Evolutionary conservation across 1,140 invertebrate species (phyloP).

Genomic region (Archegozetes longisetosus): DNA sequence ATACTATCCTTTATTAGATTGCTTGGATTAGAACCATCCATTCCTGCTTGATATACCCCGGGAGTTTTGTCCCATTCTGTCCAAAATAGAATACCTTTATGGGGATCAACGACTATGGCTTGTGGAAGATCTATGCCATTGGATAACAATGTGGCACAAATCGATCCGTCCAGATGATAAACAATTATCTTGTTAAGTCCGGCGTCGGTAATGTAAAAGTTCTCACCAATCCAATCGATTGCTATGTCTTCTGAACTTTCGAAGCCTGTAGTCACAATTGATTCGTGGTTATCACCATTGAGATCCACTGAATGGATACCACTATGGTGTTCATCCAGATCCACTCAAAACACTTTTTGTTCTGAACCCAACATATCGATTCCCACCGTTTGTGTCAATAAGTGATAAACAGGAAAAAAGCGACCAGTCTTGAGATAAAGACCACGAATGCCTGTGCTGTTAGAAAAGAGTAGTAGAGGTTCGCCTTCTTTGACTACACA

Average conservation of each 20-base stretch:
- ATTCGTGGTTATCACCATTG: slow-evolving; percentile 23
- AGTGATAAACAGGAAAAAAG: slow-evolving; percentile 27
- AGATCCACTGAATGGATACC: slow-evolving; percentile 20
- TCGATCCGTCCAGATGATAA: slow-evolving; percentile 33
- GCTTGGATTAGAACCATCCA: slow-evolving; percentile 60
- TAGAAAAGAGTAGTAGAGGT: slow-evolving; percentile 26
- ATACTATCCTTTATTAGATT: slow-evolving; percentile 25
- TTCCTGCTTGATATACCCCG: slow-evolving; percentile 58
- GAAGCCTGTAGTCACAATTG: slow-evolving; percentile 2
- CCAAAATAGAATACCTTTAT: slow-evolving; percentile 57
- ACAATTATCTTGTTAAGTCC: slow-evolving; percentile 44
- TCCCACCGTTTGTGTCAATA: slow-evolving; percentile 37
- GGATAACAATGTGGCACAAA: slow-evolving; percentile 16
- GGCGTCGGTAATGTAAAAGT: slow-evolving; percentile 37
- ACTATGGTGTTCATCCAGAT: background rate
- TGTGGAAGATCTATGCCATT: slow-evolving; percentile 51
- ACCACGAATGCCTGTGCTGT: slow-evolving; percentile 16
- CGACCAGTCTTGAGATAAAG: slow-evolving; percentile 5
- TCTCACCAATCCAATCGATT: slow-evolving; percentile 38
- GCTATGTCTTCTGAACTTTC: slow-evolving; percentile 28
- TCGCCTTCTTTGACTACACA: slow-evolving; percentile 32
- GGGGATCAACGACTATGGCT: slow-evolving; percentile 71
- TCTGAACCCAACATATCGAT: slow-evolving; percentile 31
- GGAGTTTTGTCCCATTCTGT: slow-evolving; percentile 59
- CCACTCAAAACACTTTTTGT: slow-evolving; percentile 12